These are phyloP conservation scores for Eupeodes latifasciatus DNA, from an alignment of 2,888 invertebrate genomes.

Conservation along the genomic window DNA sequence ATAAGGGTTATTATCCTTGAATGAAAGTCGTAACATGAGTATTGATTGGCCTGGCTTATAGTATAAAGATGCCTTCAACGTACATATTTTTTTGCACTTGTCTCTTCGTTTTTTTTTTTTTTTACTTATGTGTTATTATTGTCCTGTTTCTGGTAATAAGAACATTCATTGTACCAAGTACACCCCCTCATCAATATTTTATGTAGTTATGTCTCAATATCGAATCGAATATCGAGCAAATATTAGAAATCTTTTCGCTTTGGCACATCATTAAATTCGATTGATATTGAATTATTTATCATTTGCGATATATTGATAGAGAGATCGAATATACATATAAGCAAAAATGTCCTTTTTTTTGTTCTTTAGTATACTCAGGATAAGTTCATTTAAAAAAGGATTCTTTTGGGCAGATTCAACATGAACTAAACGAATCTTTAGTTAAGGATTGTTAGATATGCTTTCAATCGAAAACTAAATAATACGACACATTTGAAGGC, in stretches of 20 bases:
- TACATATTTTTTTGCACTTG: constrained; percentile 27
- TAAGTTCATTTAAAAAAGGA: constrained; percentile 21
- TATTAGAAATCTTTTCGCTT: constrained; percentile 18
- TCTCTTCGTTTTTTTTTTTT: constrained; percentile 6
- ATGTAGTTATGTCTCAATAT: constrained; percentile 13
- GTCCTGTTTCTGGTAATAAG: constrained; percentile 23
- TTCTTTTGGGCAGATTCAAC: neutral
- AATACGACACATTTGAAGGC: constrained; percentile 42
- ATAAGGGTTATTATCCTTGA: constrained; percentile 70
- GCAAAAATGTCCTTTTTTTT: constrained; percentile 20
- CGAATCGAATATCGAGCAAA: neutral
- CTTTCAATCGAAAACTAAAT: constrained; percentile 62
- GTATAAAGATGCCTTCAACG: constrained; percentile 50
- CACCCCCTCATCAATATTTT: constrained; percentile 20
- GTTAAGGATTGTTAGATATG: constrained; percentile 23
- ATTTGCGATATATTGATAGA: constrained; percentile 51
- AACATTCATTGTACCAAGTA: neutral
- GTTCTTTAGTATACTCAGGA: neutral
- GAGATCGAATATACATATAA: neutral
- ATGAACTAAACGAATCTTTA: neutral
- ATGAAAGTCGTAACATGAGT: constrained; percentile 67
- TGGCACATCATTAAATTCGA: constrained; percentile 69
- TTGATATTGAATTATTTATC: constrained; percentile 75
- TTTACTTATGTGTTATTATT: constrained; percentile 7
- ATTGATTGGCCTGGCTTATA: constrained; percentile 72